Evolutionary conservation across 2,888 invertebrate species (phyloP), one percentile per base, ranked within the genome.

Genomic region (Tryphoninae sp.): DNA sequence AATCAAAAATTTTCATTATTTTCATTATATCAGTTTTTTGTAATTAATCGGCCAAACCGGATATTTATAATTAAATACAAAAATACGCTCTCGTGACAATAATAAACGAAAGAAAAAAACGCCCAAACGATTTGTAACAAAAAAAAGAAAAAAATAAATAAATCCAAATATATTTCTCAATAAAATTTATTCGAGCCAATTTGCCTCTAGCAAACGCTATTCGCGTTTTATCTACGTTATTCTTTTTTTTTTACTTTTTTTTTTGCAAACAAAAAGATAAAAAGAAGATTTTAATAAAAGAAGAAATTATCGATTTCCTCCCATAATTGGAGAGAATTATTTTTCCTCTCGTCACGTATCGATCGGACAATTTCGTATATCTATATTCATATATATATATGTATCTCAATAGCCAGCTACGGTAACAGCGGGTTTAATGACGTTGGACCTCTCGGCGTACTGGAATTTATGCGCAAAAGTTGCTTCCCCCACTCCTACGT

Each of bases 401-500:
- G 13, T n/a, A 8, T 62, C 9, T 42, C 11, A 16, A 9, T 42
- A 22, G 22, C 16, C 33, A 33, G 6, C 33, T 73, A 64, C 51
- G 19, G 19, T n/a, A 33, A 53, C 58, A 45, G 13, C 19, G 45
- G 45, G 16, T 71, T 23, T 59, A 64, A 73, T 40, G 53, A 73
- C 53, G 23, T n/a, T 45, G 51, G 33, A 33, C 33, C 33, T 33
- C 33, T 33, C 40, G 40, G 51, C 26, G 26, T 26, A 2, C 19
- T 13, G 40, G 22, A 73, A 81, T 68, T 77, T 81, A 68, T 80
- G 67, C 71, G 59, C 61, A 33, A 69, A 69, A 74, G 51, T 81
- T 72, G 42, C 45, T 13, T 13, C 11, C 45, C 33, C 33, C 33
- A 19, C 19, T 19, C 33, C 26, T 1, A 33, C 6, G 7, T 26